Percentiles rank a stretch among this genome's conserved stretches.
Evolutionary conservation across 2,888 invertebrate species (phyloP).

Genomic region (Acrobasis consociella): DNA sequence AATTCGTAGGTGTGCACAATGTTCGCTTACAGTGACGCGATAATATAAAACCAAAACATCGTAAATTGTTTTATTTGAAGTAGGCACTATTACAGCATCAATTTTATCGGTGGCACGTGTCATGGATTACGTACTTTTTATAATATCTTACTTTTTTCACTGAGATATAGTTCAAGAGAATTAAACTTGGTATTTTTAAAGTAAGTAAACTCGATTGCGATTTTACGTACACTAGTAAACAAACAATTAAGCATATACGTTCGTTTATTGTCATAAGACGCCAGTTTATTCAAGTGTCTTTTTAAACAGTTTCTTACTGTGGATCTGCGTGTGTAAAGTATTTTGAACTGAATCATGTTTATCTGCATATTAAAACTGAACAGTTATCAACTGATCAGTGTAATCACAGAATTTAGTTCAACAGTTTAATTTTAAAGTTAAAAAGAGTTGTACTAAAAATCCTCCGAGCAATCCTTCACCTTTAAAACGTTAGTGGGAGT

Average conservation of each 20-base stretch:
- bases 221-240: background rate
- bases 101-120: background rate
- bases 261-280: background rate
- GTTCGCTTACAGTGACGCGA: slow-evolving; percentile 3
- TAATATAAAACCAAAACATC: slow-evolving; percentile 11
- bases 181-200: no score
- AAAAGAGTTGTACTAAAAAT: background rate
- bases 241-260: background rate
- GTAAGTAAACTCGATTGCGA: no score
- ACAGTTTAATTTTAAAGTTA: no score
- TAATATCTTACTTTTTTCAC: background rate
- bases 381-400: no score
- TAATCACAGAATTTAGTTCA: no score
- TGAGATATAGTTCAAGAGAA: background rate
- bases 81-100: background rate
- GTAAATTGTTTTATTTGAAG: background rate
- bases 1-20: no score
- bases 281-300: background rate
- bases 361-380: no score
- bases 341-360: background rate
- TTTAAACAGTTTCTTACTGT: background rate
- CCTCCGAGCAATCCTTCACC: background rate
- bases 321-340: background rate
- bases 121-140: slow-evolving; percentile 6
- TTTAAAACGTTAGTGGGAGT: slow-evolving; percentile 2